Base-by-base conservation (phyloP, 35 echinoderm and acorn worm species). In the Ptychodera flava region DNA sequence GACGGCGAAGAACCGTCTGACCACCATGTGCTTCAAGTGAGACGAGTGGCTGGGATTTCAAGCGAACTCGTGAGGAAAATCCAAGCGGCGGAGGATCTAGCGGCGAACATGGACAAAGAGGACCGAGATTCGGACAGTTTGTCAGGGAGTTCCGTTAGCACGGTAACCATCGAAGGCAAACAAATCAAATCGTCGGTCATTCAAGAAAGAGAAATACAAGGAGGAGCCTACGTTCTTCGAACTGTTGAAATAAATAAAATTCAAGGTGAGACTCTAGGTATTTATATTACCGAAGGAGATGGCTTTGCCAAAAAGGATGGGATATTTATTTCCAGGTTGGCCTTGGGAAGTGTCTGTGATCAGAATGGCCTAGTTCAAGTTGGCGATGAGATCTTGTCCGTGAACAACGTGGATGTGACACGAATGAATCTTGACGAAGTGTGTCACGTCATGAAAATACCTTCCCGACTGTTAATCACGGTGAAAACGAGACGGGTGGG, bases 201-300 rank as follows among this genome's bases (percentile, higher is more conserved):
- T 16, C 96, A 99, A 84, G 96, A 99, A 85, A 81, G 96, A 80
- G 96, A 94, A 80, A 94, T 99, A 37, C 92, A 90, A n/a, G 96
- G 96, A 35, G 96, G 96, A 81, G 93, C 92, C 31, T 99, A 88
- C 88, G 81, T 92, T 32, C 76, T 99, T 64, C 85, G 96, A 34
- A 99, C 96, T 29, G 91, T 99, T 27, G 96, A 99, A 94, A 99
- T 99, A 36, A 29, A 86, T 32, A 99, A 99, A 85, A 91, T 94
- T 83, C 88, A 87, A 38, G 96, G 93, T 84, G 92, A 94, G 92
- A 99, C 90, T 33, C 80, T 99, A 76, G 96, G 96, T 79, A 92
- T 99, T 84, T 89, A 90, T 85, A 94, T 99, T 76, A 87, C 90
- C 28, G 90, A 94, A 84, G 96, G 96, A 36, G 88, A 99, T 90